phyloP scores from a whole-genome alignment of 2,113 vertebrate species.

The Scomber scombrus region DNA sequence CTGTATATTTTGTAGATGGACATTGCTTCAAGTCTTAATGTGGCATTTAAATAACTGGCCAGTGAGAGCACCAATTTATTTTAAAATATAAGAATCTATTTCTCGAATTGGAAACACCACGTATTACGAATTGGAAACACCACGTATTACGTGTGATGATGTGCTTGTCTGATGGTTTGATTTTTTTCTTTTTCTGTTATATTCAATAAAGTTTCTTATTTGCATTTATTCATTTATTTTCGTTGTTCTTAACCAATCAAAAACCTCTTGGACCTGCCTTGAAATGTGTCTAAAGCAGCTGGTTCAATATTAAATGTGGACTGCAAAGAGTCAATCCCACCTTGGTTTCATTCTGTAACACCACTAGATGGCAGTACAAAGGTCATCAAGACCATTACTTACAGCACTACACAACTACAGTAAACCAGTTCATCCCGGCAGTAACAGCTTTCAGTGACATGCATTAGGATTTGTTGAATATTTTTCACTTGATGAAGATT shows the following conservation, averaged over 20 bases:
- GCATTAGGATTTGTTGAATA: neutral
- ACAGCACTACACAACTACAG: neutral
- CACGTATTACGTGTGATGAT: neutral
- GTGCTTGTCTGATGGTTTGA: neutral
- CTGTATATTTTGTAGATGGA: neutral
- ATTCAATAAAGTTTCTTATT: constrained; percentile 55
- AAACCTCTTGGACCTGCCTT: neutral
- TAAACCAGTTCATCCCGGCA: neutral
- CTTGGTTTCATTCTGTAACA: neutral
- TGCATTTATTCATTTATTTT: constrained; percentile 12
- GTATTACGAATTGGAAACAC: neutral
- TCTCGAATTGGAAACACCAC: neutral
- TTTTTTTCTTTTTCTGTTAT: neutral
- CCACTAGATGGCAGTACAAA: constrained; percentile 40
- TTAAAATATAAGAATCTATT: neutral
- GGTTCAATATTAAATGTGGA: neutral
- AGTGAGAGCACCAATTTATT: neutral
- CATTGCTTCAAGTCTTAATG: neutral
- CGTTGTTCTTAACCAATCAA: neutral
- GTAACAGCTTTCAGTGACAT: neutral
- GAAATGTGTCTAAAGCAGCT: neutral
- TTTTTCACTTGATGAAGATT: neutral
- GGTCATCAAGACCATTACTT: neutral
- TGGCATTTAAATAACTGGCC: neutral
- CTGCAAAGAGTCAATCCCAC: neutral